These are phyloP conservation scores for Numenius arquata DNA, from an alignment of 2,113 vertebrate species.

Conservation along the genomic window DNA sequence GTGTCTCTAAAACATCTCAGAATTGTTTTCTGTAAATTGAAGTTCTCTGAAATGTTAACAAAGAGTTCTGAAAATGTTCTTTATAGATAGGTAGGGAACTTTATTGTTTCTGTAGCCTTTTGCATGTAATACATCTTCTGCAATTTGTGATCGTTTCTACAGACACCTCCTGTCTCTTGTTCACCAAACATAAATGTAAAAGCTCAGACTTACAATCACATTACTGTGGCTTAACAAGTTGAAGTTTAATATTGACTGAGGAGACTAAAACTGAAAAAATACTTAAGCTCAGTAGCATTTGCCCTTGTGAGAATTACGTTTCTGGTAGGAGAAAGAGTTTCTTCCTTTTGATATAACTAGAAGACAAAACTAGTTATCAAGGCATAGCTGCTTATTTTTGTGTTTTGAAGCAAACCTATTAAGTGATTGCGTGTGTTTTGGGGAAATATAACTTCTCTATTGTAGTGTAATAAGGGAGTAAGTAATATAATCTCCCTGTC, in stretches of 20 bases:
- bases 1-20: slow-evolving; percentile 6
- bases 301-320: background rate
- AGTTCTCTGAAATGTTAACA: background rate
- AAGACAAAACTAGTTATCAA: background rate
- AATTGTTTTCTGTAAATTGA: background rate
- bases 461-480: background rate
- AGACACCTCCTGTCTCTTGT: background rate
- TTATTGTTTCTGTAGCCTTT: background rate
- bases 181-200: background rate
- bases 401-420: background rate
- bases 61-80: background rate
- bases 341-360: background rate
- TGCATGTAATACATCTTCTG: background rate
- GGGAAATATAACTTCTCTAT: background rate
- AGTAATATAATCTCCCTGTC: background rate
- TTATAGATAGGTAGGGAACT: background rate
- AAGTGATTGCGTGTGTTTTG: background rate
- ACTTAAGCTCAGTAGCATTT: background rate
- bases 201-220: background rate
- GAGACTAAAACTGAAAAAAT: background rate
- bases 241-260: background rate
- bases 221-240: background rate
- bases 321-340: background rate
- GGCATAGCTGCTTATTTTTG: background rate
- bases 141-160: background rate